Percentiles rank a stretch among this genome's conserved stretches.
Conservation (phyloP, 2,797 vertebrate genomes). For the Lacerta bilineata region DNA sequence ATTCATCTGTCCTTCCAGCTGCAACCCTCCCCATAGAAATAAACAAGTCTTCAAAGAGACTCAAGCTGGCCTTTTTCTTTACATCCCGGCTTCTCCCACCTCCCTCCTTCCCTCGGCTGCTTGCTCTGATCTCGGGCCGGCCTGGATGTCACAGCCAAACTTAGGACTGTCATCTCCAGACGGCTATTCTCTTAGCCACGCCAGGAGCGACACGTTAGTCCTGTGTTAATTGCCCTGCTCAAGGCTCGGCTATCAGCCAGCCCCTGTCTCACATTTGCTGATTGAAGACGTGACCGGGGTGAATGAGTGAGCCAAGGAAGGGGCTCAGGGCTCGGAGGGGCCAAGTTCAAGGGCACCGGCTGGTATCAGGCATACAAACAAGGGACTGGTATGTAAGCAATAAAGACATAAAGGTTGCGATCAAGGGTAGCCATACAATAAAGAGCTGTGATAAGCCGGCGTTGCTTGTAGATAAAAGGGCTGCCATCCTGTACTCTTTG, state of each 20-base stretch:
- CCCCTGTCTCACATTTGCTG: conserved; percentile 73
- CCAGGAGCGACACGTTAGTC: conserved; percentile 67
- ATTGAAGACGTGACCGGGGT: conserved; percentile 67
- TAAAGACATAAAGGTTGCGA: conserved; percentile 84
- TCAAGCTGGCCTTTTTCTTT: conserved; percentile 55
- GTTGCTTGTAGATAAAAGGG: conserved; percentile 83
- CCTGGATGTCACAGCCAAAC: conserved; percentile 76
- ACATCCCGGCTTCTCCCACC: background rate
- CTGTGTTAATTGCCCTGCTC: conserved; percentile 77
- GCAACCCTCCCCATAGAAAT: conserved; percentile 54
- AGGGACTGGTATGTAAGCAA: conserved; percentile 84
- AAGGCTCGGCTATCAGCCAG: conserved; percentile 71
- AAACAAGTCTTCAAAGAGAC: conserved; percentile 67
- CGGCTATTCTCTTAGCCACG: conserved; percentile 70
- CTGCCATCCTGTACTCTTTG: conserved; percentile 1
- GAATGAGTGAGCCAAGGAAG: conserved; percentile 55
- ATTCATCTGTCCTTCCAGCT: conserved; percentile 69
- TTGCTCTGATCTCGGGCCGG: conserved; percentile 79
- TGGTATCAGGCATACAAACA: conserved; percentile 83
- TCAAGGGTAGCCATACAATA: conserved; percentile 81
- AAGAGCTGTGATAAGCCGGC: conserved; percentile 84
- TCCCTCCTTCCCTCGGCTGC: background rate
- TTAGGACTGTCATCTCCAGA: conserved; percentile 73
- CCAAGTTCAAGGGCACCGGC: conserved; percentile 86
- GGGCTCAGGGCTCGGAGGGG: conserved; percentile 73